These are phyloP conservation scores for Clusia tigrina DNA, from an alignment of 2,888 invertebrate species.

Conservation along the genomic window DNA sequence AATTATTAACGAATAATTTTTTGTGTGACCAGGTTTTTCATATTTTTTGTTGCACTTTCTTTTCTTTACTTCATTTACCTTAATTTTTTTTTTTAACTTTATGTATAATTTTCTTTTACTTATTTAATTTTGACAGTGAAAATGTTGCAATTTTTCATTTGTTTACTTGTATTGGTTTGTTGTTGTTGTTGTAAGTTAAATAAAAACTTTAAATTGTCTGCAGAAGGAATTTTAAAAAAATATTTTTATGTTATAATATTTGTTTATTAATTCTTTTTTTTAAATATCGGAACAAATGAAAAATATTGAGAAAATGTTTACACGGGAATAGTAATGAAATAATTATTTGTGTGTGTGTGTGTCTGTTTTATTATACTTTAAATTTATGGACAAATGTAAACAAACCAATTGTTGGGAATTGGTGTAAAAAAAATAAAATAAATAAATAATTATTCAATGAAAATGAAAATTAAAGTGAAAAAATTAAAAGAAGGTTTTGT, in stretches of 20 bases:
- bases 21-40: background rate
- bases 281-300: conserved; percentile 8
- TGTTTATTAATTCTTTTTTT: conserved; percentile 17
- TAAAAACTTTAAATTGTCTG: conserved; percentile 1
- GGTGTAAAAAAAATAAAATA: conserved; percentile 12
- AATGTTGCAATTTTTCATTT: conserved; percentile 42
- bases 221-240: conserved; percentile 6
- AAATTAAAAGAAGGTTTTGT: conserved; percentile 9
- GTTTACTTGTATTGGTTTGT: conserved; percentile 45
- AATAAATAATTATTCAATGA: background rate
- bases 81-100: background rate
- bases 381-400: conserved; percentile 32
- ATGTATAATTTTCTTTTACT: conserved; percentile 23
- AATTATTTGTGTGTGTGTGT: background rate
- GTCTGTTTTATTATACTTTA: conserved; percentile 3
- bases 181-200: conserved; percentile 10
- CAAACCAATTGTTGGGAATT: conserved; percentile 9
- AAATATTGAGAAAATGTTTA: background rate
- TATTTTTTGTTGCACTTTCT: background rate
- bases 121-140: conserved; percentile 17
- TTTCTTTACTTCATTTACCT: conserved; percentile 19
- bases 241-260: background rate
- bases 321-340: background rate
- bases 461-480: conserved; percentile 3
- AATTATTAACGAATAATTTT: conserved; percentile 7